Percentiles rank a stretch among this genome's conserved stretches.
phyloP scores from a whole-genome alignment of 2,888 invertebrate genomes.

The Andrena bucephala region DNA sequence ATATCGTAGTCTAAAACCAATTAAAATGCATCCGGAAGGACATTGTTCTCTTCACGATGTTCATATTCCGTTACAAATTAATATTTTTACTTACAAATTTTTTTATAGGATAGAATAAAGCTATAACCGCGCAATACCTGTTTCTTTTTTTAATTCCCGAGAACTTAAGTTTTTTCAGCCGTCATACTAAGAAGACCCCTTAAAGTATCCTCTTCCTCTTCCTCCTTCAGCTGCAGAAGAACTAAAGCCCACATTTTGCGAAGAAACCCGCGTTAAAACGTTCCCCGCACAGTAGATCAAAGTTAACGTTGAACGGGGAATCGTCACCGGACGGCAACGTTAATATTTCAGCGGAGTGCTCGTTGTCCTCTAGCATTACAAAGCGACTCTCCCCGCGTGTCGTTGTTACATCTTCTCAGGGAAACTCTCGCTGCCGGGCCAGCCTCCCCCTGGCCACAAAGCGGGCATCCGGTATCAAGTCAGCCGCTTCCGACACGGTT shows the following conservation, averaged over 20 bases:
- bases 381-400: constrained; percentile 33
- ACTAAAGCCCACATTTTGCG: background rate
- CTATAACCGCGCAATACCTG: too few species aligned
- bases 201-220: too few species aligned
- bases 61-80: too few species aligned
- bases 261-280: background rate
- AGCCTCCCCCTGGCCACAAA: constrained; percentile 32
- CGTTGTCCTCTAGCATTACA: constrained; percentile 25
- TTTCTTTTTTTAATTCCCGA: too few species aligned
- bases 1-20: too few species aligned
- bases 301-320: background rate
- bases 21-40: too few species aligned
- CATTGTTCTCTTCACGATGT: too few species aligned
- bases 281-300: constrained; percentile 1
- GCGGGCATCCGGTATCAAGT: constrained; percentile 54
- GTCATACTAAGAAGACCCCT: too few species aligned
- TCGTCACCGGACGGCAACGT: constrained; percentile 20
- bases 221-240: too few species aligned
- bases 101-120: too few species aligned
- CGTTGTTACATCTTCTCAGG: constrained; percentile 37
- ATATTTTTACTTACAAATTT: too few species aligned
- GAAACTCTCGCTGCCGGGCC: constrained; percentile 18
- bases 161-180: too few species aligned
- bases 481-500: constrained; percentile 39
- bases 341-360: constrained; percentile 46